These are phyloP conservation scores for Coreius guichenoti DNA, from an alignment of 2,797 vertebrate genomes.

Conservation along the genomic window DNA sequence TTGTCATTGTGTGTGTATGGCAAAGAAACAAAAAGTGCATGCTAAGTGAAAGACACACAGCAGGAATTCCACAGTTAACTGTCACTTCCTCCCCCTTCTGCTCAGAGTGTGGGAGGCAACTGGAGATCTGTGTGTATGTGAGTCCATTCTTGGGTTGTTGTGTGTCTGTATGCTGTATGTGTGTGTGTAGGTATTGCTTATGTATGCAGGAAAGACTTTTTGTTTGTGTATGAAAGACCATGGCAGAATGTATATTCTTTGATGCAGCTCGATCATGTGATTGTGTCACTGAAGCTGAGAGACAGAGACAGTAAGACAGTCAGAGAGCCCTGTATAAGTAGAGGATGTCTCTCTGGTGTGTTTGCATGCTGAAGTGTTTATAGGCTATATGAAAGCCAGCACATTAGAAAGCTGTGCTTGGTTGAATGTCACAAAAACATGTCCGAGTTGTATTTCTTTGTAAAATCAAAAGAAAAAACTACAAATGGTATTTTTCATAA, in stretches of 20 bases:
- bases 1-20: slow-evolving; percentile 51
- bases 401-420: background rate
- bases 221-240: slow-evolving; percentile 23
- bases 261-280: slow-evolving; percentile 33
- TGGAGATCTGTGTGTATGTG: slow-evolving; percentile 19
- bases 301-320: slow-evolving; percentile 11
- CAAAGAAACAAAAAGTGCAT: slow-evolving; percentile 48
- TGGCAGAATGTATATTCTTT: slow-evolving; percentile 41
- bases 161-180: slow-evolving; percentile 1
- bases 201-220: slow-evolving; percentile 27
- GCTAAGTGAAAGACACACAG: slow-evolving; percentile 60
- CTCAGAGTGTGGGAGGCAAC: slow-evolving; percentile 43
- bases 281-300: slow-evolving; percentile 39
- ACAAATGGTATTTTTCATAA: background rate
- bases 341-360: slow-evolving; percentile 32
- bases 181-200: slow-evolving; percentile 18
- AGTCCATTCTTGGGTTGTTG: background rate
- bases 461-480: background rate
- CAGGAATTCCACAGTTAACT: slow-evolving; percentile 60
- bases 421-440: slow-evolving; percentile 6
- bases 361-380: slow-evolving; percentile 34
- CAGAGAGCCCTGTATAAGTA: slow-evolving; percentile 31
- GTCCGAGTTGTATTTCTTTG: background rate
- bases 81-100: slow-evolving; percentile 52
- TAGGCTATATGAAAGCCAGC: slow-evolving; percentile 7